phyloP scores from a whole-genome alignment of 2,113 vertebrate genomes.

The Riparia riparia region DNA sequence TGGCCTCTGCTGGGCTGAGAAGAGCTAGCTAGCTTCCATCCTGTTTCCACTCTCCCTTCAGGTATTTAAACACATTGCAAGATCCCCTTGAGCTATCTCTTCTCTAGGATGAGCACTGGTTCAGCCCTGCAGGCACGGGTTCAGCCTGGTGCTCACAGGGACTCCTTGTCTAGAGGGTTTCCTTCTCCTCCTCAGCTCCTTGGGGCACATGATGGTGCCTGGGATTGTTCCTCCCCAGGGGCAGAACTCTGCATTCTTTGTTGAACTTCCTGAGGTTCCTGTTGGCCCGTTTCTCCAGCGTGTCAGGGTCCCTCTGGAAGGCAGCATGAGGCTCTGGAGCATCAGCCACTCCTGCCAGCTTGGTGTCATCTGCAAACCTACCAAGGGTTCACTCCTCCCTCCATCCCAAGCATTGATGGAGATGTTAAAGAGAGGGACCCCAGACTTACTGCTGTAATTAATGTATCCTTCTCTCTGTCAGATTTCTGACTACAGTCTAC shows the following conservation, averaged over 20 bases:
- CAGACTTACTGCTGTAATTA: background rate
- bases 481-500: background rate
- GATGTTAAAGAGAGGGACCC: background rate
- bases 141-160: background rate
- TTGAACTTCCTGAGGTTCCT: background rate
- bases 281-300: background rate
- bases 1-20: background rate
- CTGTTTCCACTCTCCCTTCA: background rate
- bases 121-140: background rate
- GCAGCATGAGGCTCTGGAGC: background rate
- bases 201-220: background rate
- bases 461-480: background rate
- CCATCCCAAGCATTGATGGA: background rate
- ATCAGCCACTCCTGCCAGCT: background rate
- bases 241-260: background rate
- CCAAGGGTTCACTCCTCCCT: background rate
- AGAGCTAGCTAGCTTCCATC: background rate
- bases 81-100: background rate
- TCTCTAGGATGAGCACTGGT: background rate
- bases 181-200: background rate
- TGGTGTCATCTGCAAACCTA: background rate
- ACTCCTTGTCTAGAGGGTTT: background rate
- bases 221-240: background rate
- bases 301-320: background rate
- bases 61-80: background rate